Base-by-base conservation (phyloP, 2,797 vertebrate genomes). In the Philypnodon macrostomus region DNA sequence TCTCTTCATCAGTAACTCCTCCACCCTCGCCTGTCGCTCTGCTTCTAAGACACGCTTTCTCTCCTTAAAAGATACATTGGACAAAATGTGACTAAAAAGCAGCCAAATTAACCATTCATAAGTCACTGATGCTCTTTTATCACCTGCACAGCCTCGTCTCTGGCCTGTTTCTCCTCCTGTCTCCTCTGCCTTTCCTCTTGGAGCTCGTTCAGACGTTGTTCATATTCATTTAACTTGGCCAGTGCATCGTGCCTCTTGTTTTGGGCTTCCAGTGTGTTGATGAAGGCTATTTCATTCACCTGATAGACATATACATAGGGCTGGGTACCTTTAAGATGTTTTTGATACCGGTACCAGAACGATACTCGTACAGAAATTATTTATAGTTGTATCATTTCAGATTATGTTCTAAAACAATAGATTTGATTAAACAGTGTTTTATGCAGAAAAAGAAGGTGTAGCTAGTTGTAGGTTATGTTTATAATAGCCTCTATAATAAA, bases 261-360 rank as follows among this genome's bases (percentile, higher is more conserved):
- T 79, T 99, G 97, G 23, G 97, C 97, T 86, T 99, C 97, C 18
- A 99, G 80, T 0, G 97, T 99, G 81, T 99, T 98, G 67, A 99
- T 99, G 67, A 99, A 99, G 0, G 97, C 97, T 8, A 99, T 99
- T 86, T 99, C 97, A 65, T 99, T 99, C 15, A 99, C 97, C 97
- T 99, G 81, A 12, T 36, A 12, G 7, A 42, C 19, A 10, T 17
- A 47, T 2, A 55, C 1, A 47, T 7, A 21, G n/a, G 29, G 3
- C 11, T 37, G 5, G 5, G 2, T 21, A 5, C 10, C 19, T 9
- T 9, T 37, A 19, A 10, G 19, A 4, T 2, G 1, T 13, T 26
- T 9, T 6, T 23, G 21, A n/a, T n/a, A n/a, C n/a, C n/a, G n/a
- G n/a, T n/a, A n/a, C n/a, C n/a, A n/a, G n/a, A n/a, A n/a, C n/a